These are phyloP conservation scores for Zootermopsis nevadensis DNA, from an alignment of 2,888 invertebrate genomes.

Conservation along the genomic window DNA sequence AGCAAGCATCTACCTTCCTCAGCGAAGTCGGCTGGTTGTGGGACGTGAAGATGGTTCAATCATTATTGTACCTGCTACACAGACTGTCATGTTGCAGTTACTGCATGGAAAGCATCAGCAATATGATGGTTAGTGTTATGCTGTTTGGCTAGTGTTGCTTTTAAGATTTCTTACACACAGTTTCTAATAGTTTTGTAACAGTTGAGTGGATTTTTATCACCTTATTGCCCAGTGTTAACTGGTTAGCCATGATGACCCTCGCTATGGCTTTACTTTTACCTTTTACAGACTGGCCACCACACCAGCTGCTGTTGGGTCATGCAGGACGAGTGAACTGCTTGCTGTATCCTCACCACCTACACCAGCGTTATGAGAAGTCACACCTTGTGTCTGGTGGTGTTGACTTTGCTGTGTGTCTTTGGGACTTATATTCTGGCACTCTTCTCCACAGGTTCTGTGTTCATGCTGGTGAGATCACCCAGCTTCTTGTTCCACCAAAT, in stretches of 20 bases:
- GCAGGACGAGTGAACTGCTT: constrained; percentile 94
- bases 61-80: constrained; percentile 94
- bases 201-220: too few relatives aligned
- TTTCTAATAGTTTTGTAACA: too few relatives aligned
- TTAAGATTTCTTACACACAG: too few relatives aligned
- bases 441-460: constrained; percentile 95
- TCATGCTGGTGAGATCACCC: constrained; percentile 97
- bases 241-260: too few relatives aligned
- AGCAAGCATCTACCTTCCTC: constrained; percentile 93
- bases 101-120: constrained; percentile 89
- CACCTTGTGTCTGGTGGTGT: constrained; percentile 96
- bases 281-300: constrained; percentile 85
- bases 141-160: too few relatives aligned
- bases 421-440: constrained; percentile 93
- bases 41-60: constrained; percentile 97
- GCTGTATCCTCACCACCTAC: constrained; percentile 93
- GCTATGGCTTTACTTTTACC: neutral
- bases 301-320: constrained; percentile 89
- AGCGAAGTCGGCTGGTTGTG: constrained; percentile 92
- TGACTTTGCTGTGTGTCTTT: constrained; percentile 96
- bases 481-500: constrained; percentile 93
- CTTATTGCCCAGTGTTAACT: too few relatives aligned
- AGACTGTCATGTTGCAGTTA: constrained; percentile 92
- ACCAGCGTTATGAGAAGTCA: constrained; percentile 86
- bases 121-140: constrained; percentile 69